These are phyloP conservation scores for Mizuhopecten yessoensis DNA, from an alignment of 1,140 invertebrate species.

Conservation along the genomic window DNA sequence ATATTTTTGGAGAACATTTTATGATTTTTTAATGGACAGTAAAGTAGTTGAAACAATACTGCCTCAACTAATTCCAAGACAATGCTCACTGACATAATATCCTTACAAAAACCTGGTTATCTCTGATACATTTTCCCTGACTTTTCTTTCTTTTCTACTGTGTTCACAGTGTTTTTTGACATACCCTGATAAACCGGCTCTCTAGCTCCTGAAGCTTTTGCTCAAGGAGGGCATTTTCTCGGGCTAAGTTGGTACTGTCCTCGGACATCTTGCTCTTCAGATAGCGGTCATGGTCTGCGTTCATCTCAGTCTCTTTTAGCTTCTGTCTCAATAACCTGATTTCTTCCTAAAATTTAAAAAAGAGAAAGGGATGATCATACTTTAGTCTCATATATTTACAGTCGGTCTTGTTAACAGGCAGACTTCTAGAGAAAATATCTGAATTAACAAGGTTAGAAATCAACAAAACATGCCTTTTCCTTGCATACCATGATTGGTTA, in stretches of 20 bases:
- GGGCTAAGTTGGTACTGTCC: constrained; percentile 78
- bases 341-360: constrained; percentile 76
- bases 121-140: no score
- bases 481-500: no score
- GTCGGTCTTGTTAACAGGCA: no score
- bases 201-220: constrained; percentile 75
- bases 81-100: neutral
- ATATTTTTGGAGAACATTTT: neutral
- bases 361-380: neutral
- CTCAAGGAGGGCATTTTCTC: constrained; percentile 77
- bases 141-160: no score
- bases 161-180: constrained; percentile 49
- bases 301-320: constrained; percentile 80
- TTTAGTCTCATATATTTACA: neutral
- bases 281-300: constrained; percentile 79
- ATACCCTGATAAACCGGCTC: constrained; percentile 78
- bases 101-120: neutral
- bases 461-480: no score
- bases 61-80: neutral
- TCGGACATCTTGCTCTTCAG: constrained; percentile 76
- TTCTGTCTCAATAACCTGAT: constrained; percentile 77
- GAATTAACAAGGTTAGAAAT: neutral
- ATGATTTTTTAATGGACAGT: neutral
- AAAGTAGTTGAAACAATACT: neutral
- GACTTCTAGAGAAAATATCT: neutral